Conservation (phyloP, 2,888 invertebrate genomes). For the Hartigia nigra region DNA sequence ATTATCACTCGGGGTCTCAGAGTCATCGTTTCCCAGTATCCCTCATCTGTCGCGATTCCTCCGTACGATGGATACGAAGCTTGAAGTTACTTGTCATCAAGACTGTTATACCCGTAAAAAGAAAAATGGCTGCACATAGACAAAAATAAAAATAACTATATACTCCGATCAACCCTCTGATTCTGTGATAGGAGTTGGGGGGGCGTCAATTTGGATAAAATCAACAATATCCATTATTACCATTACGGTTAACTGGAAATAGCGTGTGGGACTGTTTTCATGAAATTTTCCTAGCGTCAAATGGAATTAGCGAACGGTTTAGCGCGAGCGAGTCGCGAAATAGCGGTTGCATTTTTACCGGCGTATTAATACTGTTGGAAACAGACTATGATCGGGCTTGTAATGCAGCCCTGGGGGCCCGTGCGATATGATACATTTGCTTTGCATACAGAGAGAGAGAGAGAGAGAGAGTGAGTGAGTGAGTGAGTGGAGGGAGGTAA, state of each 20-base stretch:
- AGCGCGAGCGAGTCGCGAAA: constrained; percentile 45
- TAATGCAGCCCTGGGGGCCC: constrained; percentile 62
- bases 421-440: constrained; percentile 62
- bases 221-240: not conserved
- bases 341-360: constrained; percentile 55
- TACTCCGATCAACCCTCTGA: not conserved
- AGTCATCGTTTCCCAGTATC: not conserved
- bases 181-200: too few species aligned
- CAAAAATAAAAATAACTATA: not conserved
- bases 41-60: constrained; percentile 3
- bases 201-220: not conserved
- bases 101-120: not conserved
- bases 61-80: not conserved
- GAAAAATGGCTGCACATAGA: not conserved
- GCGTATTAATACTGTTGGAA: constrained; percentile 58
- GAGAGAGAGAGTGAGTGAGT: constrained; percentile 25
- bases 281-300: constrained; percentile 31
- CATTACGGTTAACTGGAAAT: not conserved
- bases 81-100: not conserved
- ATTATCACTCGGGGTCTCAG: constrained; percentile 54
- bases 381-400: constrained; percentile 60
- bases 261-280: constrained; percentile 7
- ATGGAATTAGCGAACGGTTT: constrained; percentile 56
- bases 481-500: constrained; percentile 13
- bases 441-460: constrained; percentile 46